A percentile compares a stretch with the other conserved stretches of the same genome.
These are phyloP conservation scores for Myiotriccus ornatus DNA, from an alignment of 2,797 vertebrate genomes.

Conservation along the genomic window DNA sequence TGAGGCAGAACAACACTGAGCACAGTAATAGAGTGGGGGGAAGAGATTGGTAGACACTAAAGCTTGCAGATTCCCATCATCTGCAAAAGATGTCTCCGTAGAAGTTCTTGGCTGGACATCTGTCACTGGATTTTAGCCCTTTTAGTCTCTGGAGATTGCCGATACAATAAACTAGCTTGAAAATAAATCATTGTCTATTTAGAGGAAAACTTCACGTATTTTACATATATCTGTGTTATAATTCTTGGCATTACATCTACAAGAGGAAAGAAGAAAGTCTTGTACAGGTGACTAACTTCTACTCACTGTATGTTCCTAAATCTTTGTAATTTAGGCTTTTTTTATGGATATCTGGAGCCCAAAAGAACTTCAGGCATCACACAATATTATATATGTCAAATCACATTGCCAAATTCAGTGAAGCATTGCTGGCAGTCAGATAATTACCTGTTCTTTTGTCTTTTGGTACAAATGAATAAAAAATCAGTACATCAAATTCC, in stretches of 20 bases:
- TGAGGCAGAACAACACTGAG: not conserved
- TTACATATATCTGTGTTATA: not conserved
- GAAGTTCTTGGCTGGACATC: not conserved
- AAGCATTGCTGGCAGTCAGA: not conserved
- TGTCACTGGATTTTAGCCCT: not conserved
- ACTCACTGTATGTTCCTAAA: not conserved
- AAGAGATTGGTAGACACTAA: not conserved
- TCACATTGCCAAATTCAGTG: not conserved
- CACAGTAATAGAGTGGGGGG: accelerated
- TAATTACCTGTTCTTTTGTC: accelerated
- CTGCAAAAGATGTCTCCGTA: not conserved
- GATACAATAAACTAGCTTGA: not conserved
- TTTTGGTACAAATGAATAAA: not conserved
- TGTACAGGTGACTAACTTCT: not conserved
- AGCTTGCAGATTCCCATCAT: not conserved
- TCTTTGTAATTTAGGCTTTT: not conserved
- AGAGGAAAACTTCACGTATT: not conserved
- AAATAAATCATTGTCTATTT: not conserved
- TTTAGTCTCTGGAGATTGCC: not conserved
- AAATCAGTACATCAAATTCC: not conserved
- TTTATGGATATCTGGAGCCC: not conserved
- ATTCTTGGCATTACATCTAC: not conserved
- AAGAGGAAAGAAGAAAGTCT: not conserved
- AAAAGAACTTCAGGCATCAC: not conserved
- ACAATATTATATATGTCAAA: not conserved